A percentile compares a stretch with the other conserved stretches of the same genome.
Conservation (phyloP, 2,113 vertebrate genomes). For the Monopterus albus region DNA sequence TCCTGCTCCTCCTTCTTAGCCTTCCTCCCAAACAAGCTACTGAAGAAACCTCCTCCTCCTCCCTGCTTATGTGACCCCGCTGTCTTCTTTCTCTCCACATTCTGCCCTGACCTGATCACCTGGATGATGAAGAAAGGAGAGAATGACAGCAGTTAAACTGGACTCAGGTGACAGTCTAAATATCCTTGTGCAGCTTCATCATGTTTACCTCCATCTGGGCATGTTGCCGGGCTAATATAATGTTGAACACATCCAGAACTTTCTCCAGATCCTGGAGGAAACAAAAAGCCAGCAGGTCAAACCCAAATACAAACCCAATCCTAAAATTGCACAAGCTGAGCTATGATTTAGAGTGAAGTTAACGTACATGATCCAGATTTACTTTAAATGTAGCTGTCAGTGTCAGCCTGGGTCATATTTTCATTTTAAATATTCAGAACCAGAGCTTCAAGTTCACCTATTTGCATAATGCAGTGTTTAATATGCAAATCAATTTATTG, state of each 20-base stretch:
- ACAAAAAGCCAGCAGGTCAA: slow-evolving; percentile 13
- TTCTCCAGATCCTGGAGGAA: slow-evolving; percentile 89
- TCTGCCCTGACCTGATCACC: slow-evolving; percentile 93
- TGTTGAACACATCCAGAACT: slow-evolving; percentile 93
- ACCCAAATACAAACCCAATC: not conserved
- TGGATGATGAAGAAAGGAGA: slow-evolving; percentile 43
- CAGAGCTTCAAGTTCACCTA: no score
- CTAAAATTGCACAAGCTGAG: not conserved
- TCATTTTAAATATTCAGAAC: no score
- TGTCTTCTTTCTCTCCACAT: slow-evolving; percentile 86
- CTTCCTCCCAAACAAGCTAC: slow-evolving; percentile 88
- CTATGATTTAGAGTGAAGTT: no score
- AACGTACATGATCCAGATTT: no score
- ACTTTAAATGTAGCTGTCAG: no score
- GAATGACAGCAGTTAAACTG: not conserved
- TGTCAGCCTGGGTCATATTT: no score
- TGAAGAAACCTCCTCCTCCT: slow-evolving; percentile 91
- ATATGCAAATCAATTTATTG: no score
- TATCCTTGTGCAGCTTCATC: accelerated
- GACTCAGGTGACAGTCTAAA: not conserved
- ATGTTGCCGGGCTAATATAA: slow-evolving; percentile 91
- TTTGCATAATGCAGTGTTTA: no score
- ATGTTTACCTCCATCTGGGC: slow-evolving; percentile 90
- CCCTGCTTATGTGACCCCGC: slow-evolving; percentile 84
- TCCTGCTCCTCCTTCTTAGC: slow-evolving; percentile 87